Evolutionary conservation across 2,797 vertebrate species (phyloP).

Genomic region (Rhinella marina): DNA sequence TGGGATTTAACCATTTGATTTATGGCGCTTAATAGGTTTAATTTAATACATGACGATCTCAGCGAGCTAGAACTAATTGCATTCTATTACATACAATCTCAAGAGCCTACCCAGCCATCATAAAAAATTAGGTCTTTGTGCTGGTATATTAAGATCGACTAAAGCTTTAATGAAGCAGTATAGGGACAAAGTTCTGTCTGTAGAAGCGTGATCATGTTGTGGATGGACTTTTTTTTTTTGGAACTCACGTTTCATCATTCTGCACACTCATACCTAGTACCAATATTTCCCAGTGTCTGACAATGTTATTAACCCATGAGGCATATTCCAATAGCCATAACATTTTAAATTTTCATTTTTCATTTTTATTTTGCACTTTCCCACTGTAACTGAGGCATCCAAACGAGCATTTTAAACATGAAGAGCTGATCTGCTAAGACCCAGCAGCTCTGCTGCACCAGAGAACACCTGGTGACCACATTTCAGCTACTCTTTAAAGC

Average conservation of each 20-base stretch:
- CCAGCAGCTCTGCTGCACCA: too few relatives aligned
- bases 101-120: constrained; percentile 15
- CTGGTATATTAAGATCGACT: background rate
- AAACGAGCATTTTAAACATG: too few relatives aligned
- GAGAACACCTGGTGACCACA: too few relatives aligned
- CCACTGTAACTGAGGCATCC: too few relatives aligned
- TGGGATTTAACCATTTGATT: constrained; percentile 14
- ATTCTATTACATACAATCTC: constrained; percentile 32
- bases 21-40: constrained; percentile 24
- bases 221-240: background rate
- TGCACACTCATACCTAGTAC: background rate
- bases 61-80: constrained; percentile 25
- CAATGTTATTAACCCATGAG: background rate
- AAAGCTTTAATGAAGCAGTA: constrained; percentile 14
- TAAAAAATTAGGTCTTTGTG: constrained; percentile 19
- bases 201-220: background rate
- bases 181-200: background rate
- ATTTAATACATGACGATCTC: constrained; percentile 34
- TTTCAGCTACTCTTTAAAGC: too few relatives aligned
- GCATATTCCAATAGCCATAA: too few relatives aligned
- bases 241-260: background rate
- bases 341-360: too few relatives aligned
- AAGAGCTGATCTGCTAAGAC: too few relatives aligned
- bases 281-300: background rate
- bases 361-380: too few relatives aligned